Evolutionary conservation across 2,888 invertebrate species (phyloP).

Genomic region (Sinodicranocentrus sp.): DNA sequence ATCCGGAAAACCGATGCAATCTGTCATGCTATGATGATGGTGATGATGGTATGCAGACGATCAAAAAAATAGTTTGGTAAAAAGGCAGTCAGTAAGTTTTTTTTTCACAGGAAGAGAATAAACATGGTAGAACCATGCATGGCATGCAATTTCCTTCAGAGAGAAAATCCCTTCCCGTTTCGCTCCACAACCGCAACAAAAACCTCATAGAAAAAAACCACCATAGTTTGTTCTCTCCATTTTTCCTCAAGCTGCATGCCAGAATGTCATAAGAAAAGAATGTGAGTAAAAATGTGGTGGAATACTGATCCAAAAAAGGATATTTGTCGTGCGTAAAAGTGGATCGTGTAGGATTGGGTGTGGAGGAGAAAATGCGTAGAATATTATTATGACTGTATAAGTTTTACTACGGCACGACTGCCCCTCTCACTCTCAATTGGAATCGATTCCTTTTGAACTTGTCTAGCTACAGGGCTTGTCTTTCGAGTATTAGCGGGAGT

Average conservation of each 20-base stretch:
- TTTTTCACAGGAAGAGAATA: conserved; percentile 34
- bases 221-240: not conserved
- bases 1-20: conserved; percentile 66
- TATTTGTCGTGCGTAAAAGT: not conserved
- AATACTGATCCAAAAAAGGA: too few relatives aligned
- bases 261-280: conserved; percentile 5
- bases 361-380: conserved; percentile 35
- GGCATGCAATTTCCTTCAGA: conserved; percentile 49
- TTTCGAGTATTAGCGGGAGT: too few relatives aligned
- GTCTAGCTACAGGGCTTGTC: too few relatives aligned
- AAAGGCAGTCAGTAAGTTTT: too few relatives aligned
- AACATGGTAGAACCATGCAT: not conserved
- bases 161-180: conserved; percentile 45
- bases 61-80: conserved; percentile 14
- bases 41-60: conserved; percentile 56
- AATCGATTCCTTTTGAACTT: conserved; percentile 53
- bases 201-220: conserved; percentile 16
- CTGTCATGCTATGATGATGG: conserved; percentile 66
- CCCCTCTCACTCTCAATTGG: not conserved
- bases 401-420: conserved; percentile 9
- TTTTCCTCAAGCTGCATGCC: too few relatives aligned
- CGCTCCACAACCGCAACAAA: conserved; percentile 47
- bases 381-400: conserved; percentile 47
- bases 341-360: too few relatives aligned
- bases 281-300: not conserved